These are phyloP conservation scores for Catagonus wagneri DNA, from an alignment of 2,113 vertebrate species.

Conservation along the genomic window DNA sequence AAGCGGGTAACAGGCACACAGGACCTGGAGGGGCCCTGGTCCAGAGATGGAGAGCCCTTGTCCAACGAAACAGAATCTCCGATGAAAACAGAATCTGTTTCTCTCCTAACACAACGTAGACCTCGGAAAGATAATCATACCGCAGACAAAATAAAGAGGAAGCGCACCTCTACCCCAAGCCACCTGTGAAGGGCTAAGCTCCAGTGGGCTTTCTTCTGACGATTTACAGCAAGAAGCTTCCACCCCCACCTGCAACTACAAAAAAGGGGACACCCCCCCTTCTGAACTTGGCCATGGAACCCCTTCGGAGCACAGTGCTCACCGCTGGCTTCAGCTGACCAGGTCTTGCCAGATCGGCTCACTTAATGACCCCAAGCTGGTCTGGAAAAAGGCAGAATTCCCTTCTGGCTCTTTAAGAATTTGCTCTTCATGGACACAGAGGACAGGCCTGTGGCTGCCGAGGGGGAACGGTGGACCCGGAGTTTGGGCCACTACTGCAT, in stretches of 20 bases:
- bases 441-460: too few species aligned
- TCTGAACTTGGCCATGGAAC: not conserved
- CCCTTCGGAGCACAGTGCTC: not conserved
- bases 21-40: not conserved
- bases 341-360: not conserved
- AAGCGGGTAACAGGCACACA: not conserved
- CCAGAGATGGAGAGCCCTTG: not conserved
- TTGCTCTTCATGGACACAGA: too few species aligned
- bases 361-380: not conserved
- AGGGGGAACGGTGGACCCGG: too few species aligned
- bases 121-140: not conserved
- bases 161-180: not conserved
- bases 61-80: too few species aligned
- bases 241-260: not conserved
- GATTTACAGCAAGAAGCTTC: not conserved
- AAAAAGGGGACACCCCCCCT: not conserved
- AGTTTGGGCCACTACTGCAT: too few species aligned
- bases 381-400: not conserved
- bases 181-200: not conserved
- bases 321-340: not conserved
- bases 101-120: conserved; percentile 62
- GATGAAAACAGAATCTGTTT: conserved; percentile 69
- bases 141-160: conserved; percentile 10
- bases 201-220: not conserved
- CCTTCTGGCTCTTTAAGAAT: not conserved